These are phyloP conservation scores for Microctonus aethiopoides DNA, from an alignment of 2,888 invertebrate genomes.

Conservation along the genomic window DNA sequence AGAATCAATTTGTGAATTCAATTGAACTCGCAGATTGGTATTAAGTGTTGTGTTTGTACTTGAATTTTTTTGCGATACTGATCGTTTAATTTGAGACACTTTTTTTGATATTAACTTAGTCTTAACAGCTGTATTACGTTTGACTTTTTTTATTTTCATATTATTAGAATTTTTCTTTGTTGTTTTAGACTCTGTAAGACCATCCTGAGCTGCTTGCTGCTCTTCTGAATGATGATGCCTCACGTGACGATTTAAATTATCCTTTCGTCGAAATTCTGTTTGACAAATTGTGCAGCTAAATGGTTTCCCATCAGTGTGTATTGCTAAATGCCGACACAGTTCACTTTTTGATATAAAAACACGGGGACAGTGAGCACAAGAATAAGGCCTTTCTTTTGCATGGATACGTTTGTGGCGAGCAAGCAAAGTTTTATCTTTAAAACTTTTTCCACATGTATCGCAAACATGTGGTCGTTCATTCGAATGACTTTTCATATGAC, in stretches of 20 bases:
- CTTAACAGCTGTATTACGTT: slow-evolving; percentile 3
- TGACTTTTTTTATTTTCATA: slow-evolving; percentile 14
- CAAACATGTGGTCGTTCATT: slow-evolving; percentile 69
- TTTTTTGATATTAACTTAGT: slow-evolving; percentile 28
- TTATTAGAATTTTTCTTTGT: slow-evolving; percentile 9
- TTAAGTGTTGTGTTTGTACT: slow-evolving; percentile 37
- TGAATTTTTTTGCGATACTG: slow-evolving; percentile 44
- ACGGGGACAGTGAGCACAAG: slow-evolving; percentile 63
- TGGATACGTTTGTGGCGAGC: slow-evolving; percentile 65
- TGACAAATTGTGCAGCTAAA: slow-evolving; percentile 79
- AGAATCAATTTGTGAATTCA: slow-evolving; percentile 51
- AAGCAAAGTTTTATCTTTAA: slow-evolving; percentile 62
- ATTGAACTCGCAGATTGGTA: not conserved
- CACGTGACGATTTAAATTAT: slow-evolving; percentile 81
- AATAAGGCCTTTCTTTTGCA: slow-evolving; percentile 64
- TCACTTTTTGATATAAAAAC: slow-evolving; percentile 66
- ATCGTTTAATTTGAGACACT: slow-evolving; percentile 40
- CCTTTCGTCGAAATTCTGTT: slow-evolving; percentile 79
- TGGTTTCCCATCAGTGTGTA: slow-evolving; percentile 74
- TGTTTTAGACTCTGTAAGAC: not conserved
- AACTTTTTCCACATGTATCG: slow-evolving; percentile 61
- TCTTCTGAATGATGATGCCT: slow-evolving; percentile 78
- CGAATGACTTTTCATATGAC: slow-evolving; percentile 77
- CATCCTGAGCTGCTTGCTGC: not conserved
- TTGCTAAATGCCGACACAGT: slow-evolving; percentile 63